phyloP scores from a whole-genome alignment of 2,888 invertebrate species.

The Formica aserva region DNA sequence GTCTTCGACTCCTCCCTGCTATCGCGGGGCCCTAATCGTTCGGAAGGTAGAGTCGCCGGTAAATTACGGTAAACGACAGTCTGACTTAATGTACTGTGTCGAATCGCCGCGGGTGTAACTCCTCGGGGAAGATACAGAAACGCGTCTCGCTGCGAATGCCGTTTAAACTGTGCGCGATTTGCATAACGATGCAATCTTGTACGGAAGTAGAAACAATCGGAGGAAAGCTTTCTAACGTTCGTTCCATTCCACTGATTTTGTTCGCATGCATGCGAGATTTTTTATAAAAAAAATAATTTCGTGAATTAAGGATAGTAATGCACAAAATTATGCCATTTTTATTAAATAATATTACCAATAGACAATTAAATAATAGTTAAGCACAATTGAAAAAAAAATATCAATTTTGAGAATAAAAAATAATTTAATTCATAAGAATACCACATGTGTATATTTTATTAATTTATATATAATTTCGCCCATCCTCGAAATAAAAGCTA shows the following conservation, averaged over 20 bases:
- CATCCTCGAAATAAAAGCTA: neutral
- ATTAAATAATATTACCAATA: neutral
- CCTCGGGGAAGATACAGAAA: constrained; percentile 30
- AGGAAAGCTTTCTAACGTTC: neutral
- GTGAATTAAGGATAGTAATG: neutral
- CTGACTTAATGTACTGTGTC: constrained; percentile 52
- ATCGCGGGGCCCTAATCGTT: constrained; percentile 35
- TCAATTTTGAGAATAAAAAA: neutral
- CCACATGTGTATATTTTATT: neutral
- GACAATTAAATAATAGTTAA: no score
- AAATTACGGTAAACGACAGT: constrained; percentile 59
- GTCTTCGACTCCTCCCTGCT: constrained; percentile 18
- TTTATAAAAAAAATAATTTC: neutral
- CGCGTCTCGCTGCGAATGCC: constrained; percentile 35
- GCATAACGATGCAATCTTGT: constrained; percentile 22
- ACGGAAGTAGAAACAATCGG: constrained; percentile 14
- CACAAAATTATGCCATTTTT: no score
- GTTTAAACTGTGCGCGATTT: constrained; percentile 24
- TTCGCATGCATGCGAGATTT: neutral
- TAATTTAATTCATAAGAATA: neutral
- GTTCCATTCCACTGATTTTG: neutral
- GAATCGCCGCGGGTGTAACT: constrained; percentile 36
- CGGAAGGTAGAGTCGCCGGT: constrained; percentile 48
- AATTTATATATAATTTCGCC: neutral
- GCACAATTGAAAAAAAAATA: no score